These are phyloP conservation scores for Eubasilissa regina DNA, from an alignment of 1,140 invertebrate genomes.

Conservation along the genomic window DNA sequence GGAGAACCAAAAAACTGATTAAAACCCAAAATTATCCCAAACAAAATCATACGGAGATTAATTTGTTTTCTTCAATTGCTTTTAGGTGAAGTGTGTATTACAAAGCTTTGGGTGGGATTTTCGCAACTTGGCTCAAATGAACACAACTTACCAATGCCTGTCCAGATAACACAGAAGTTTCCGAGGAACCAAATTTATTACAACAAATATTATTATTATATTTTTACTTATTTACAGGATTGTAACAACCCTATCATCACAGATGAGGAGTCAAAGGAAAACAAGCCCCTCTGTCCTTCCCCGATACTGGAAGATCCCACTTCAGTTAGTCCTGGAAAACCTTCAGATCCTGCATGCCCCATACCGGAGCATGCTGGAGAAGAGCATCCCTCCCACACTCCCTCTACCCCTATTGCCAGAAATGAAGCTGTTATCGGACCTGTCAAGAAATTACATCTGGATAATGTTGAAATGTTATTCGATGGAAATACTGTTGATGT, in stretches of 20 bases:
- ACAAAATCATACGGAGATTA: too few relatives aligned
- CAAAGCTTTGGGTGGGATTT: too few relatives aligned
- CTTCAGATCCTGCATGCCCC: slow-evolving; percentile 59
- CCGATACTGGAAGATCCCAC: slow-evolving; percentile 63
- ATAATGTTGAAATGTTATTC: slow-evolving; percentile 54
- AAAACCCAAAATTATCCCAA: too few relatives aligned
- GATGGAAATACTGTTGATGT: slow-evolving; percentile 53
- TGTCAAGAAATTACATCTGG: slow-evolving; percentile 45
- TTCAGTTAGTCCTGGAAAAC: slow-evolving; percentile 60
- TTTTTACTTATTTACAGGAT: slow-evolving; percentile 61
- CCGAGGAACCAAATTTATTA: too few relatives aligned
- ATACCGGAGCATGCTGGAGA: slow-evolving; percentile 61
- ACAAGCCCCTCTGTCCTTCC: slow-evolving; percentile 69
- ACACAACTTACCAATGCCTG: too few relatives aligned
- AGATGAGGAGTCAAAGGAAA: slow-evolving; percentile 73
- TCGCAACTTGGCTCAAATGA: too few relatives aligned
- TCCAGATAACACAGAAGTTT: too few relatives aligned
- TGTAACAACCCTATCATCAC: slow-evolving; percentile 64
- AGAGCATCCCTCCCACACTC: slow-evolving; percentile 55
- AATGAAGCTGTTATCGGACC: background rate
- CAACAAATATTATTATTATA: background rate
- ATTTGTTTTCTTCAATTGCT: too few relatives aligned
- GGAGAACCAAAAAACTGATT: too few relatives aligned
- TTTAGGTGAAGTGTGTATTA: too few relatives aligned
- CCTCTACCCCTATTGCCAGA: slow-evolving; percentile 55